phyloP scores from a whole-genome alignment of 2,888 invertebrate genomes.

The Calephelis perditalis region DNA sequence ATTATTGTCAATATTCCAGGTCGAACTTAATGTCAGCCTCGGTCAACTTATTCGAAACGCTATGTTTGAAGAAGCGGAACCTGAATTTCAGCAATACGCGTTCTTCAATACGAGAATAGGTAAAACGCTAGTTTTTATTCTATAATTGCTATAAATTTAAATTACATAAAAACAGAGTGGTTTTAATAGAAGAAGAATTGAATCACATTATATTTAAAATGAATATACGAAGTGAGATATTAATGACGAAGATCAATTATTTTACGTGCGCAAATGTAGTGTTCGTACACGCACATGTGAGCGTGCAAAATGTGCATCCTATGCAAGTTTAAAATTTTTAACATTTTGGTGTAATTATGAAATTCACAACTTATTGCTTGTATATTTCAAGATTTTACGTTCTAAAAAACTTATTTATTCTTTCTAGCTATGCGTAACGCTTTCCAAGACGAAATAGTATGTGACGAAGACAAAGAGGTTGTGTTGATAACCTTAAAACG shows the following conservation, averaged over 20 bases:
- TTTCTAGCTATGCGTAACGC: constrained; percentile 83
- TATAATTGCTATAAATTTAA: not conserved
- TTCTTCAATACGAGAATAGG: constrained; percentile 98
- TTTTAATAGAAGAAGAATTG: too few species aligned
- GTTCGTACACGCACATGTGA: too few species aligned
- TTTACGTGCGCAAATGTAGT: too few species aligned
- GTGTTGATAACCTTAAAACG: constrained; percentile 94
- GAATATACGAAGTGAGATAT: too few species aligned
- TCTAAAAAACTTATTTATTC: not conserved
- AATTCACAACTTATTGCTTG: not conserved
- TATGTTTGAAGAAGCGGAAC: constrained; percentile 97
- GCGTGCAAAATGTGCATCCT: too few species aligned
- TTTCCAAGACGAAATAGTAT: constrained; percentile 93
- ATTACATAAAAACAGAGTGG: too few species aligned
- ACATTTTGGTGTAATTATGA: not conserved
- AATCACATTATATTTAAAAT: too few species aligned
- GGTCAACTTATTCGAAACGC: constrained; percentile 96
- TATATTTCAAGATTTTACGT: too few species aligned
- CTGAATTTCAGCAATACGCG: constrained; percentile 98
- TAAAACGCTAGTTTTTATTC: constrained; percentile 32
- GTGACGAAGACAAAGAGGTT: constrained; percentile 89
- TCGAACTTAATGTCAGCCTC: constrained; percentile 95
- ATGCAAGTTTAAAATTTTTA: too few species aligned
- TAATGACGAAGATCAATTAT: too few species aligned
- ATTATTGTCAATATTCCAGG: constrained; percentile 57